Base-by-base conservation (phyloP, 2,888 invertebrate genomes). In the Heliconius cydno region DNA sequence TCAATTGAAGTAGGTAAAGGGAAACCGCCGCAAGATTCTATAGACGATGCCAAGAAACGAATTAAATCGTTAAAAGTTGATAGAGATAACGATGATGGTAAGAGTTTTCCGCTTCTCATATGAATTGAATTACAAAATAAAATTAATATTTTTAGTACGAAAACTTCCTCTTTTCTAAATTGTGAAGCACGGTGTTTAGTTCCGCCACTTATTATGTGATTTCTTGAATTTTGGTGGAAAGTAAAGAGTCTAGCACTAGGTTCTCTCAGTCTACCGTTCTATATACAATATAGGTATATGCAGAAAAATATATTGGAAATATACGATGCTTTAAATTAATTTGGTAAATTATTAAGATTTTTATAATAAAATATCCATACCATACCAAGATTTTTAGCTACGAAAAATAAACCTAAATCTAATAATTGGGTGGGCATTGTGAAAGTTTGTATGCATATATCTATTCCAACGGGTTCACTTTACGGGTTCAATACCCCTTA, bases 61-160 rank as follows among this genome's bases (percentile, higher is more conserved):
- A 94, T 95, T 86, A 93, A 94, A 79, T 94, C 94, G 5, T 90
- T 95, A 82, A 95, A 94, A 91, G 92, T 94, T 80, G 95, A 93
- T 89, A 90, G 92, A 86, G 94, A 94, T 68, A 94, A 94, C 77
- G 94, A 94, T 41, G 94, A 95, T 83, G 95, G 95, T 95, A 94
- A 95, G 92, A 86, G 80, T 60, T 57, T 77, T n/a, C 76, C n/a
- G 72, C 28, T 28, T 38, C 74, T 70, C 38, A 30, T 68, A 6
- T 60, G 66, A 10, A 63, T 52, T 72, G 25, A 46, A 38, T 57
- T 19, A 52, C 19, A 72, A 72, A 52, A 10, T 28, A 52, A 28
- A 15, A 7, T 41, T 57, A n/a, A 60, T 60, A 12, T 60, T 10
- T n/a, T 7, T 22, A 5, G 46, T 46, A 46, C 46, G 46, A 46